Evolutionary conservation across 2,888 invertebrate species (phyloP), one percentile per base, ranked within the genome.

Genomic region (Drosophila infuscata): DNA sequence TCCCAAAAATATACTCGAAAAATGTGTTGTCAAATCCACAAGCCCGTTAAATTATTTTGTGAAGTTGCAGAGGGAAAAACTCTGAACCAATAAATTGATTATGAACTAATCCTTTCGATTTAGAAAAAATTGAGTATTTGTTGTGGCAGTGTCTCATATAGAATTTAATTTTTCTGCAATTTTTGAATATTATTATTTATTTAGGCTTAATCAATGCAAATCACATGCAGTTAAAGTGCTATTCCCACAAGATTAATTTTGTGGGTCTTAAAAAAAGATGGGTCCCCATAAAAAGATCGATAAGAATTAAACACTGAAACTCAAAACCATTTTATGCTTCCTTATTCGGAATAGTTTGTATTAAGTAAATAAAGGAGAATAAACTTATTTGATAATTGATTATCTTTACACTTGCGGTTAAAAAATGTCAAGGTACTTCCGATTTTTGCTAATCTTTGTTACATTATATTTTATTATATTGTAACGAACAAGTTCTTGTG

Each of bases 41-140:
- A 38, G 20, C 49, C 35, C 25, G 36, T 43, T 52, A 30, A 64
- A 59, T 36, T 69, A 38, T 63, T 61, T 72, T 63, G 46, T 56
- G 54, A 71, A 61, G 30, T 29, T 61, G 41, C n/a, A 54, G 56
- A 63, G 29, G 6, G 15, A 8, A 46, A 4, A 20, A 49, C 15
- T 63, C 36, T 43, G 43, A 43, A 30, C 20, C 60, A 51, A 15
- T 58, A 41, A 70, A 41, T 48, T 11, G 5, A 38, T 15, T n/a
- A 15, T 20, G 12, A 53, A 53, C 25, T 54, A 46, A 54, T 70
- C 48, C 29, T 75, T 58, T 43, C 15, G 32, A 61, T 49, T 68
- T 4, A 15, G 15, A 35, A 17, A 3, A 54, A 46, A 46, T 0
- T 15, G 41, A 49, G 60, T 29, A 56, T 54, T 54, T 36, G 0